phyloP scores from a whole-genome alignment of 92 coral and sea anemone genomes.

The Siderastrea radians region DNA sequence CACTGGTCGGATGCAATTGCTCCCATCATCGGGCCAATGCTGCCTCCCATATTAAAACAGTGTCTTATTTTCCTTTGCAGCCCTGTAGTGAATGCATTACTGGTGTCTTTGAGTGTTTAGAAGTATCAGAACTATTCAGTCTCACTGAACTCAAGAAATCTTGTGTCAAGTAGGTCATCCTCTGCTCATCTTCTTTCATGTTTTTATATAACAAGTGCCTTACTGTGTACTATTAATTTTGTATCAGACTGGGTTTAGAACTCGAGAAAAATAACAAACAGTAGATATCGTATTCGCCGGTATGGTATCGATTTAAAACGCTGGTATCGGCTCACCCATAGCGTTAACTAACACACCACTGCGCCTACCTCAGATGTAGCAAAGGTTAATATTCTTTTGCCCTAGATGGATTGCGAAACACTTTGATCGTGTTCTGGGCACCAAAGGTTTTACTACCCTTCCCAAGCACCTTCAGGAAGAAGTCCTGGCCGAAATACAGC shows the following conservation, averaged over 20 bases:
- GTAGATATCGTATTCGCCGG: too few relatives aligned
- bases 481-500: slow-evolving; percentile 53
- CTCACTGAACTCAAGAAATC: slow-evolving; percentile 69
- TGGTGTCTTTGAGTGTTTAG: slow-evolving; percentile 78
- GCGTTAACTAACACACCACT: too few relatives aligned
- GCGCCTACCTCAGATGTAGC: too few relatives aligned
- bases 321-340: too few relatives aligned
- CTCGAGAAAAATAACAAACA: too few relatives aligned
- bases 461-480: slow-evolving; percentile 71
- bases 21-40: too few relatives aligned
- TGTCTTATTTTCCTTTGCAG: slow-evolving; percentile 39
- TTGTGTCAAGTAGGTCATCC: slow-evolving; percentile 65
- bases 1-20: too few relatives aligned
- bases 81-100: slow-evolving; percentile 78
- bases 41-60: too few relatives aligned
- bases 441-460: slow-evolving; percentile 69
- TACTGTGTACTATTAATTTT: not conserved
- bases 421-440: slow-evolving; percentile 79
- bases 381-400: not conserved
- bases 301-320: too few relatives aligned
- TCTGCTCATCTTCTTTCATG: not conserved
- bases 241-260: too few relatives aligned
- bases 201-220: not conserved
- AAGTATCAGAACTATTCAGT: slow-evolving; percentile 72
- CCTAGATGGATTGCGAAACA: slow-evolving; percentile 82